These are phyloP conservation scores for Orbicella faveolata DNA, from an alignment of 64 coral and sea anemone genomes.

Conservation along the genomic window DNA sequence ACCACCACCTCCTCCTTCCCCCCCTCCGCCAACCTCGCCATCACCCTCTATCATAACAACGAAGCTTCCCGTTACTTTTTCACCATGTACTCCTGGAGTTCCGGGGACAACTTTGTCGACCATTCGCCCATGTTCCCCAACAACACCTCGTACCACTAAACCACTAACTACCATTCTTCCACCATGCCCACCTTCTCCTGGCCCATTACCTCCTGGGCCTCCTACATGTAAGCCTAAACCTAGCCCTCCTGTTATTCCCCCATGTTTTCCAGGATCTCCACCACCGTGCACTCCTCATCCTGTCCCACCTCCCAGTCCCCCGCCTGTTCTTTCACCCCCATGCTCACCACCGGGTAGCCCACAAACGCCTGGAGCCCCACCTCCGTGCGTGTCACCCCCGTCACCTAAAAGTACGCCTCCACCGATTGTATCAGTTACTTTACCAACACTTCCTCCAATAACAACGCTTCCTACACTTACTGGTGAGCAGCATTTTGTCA, in stretches of 20 bases:
- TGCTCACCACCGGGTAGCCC: neutral
- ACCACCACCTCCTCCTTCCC: slow-evolving; percentile 18
- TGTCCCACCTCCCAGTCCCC: neutral
- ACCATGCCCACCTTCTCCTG: slow-evolving; percentile 18
- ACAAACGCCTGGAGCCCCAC: neutral
- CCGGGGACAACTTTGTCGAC: neutral
- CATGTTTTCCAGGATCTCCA: neutral
- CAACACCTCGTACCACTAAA: neutral
- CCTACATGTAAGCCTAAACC: neutral
- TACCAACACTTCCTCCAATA: slow-evolving; percentile 19
- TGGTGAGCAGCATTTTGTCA: neutral
- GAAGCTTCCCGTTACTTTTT: neutral
- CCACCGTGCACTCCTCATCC: neutral
- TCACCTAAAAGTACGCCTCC: neutral
- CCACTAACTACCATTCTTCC: slow-evolving; percentile 16
- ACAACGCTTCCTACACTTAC: neutral
- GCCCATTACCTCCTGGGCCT: neutral
- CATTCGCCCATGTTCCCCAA: neutral
- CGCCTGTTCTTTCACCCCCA: neutral
- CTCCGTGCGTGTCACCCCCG: neutral
- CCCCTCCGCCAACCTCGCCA: slow-evolving; percentile 12
- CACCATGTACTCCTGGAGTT: neutral
- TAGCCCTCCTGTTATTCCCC: neutral
- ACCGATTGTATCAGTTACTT: neutral
- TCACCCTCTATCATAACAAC: neutral